Percentiles rank a stretch among this genome's conserved stretches.
Evolutionary conservation across 1,140 invertebrate species (phyloP).

Genomic region (Sitodiplosis mosellana): DNA sequence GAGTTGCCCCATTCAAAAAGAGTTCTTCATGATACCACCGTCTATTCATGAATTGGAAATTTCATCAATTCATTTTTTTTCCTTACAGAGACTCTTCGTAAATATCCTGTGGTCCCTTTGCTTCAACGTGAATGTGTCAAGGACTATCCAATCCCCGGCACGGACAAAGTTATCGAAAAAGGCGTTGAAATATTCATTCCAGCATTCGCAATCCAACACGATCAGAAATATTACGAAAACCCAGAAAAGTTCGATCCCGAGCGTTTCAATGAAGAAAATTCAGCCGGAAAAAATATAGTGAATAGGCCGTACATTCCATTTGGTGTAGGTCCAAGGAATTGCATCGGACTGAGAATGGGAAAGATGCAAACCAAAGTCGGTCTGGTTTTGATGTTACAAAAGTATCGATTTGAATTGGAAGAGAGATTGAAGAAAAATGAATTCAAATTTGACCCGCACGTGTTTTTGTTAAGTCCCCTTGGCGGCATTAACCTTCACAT

Average conservation of each 20-base stretch:
- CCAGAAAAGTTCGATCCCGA: slow-evolving; percentile 49
- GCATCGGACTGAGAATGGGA: slow-evolving; percentile 37
- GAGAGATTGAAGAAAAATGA: no score
- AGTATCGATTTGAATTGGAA: slow-evolving; percentile 12
- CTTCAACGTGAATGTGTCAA: slow-evolving; percentile 29
- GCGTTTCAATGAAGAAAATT: slow-evolving; percentile 37
- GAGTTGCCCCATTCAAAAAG: no score
- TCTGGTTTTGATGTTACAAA: slow-evolving; percentile 23
- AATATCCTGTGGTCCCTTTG: slow-evolving; percentile 32
- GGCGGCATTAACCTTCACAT: no score
- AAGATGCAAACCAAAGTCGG: slow-evolving; percentile 38
- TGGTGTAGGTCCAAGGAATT: slow-evolving; percentile 27
- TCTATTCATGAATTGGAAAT: no score
- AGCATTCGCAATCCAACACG: slow-evolving; percentile 37
- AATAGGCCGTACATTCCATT: slow-evolving; percentile 34
- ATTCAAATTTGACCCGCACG: no score
- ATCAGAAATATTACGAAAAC: slow-evolving; percentile 39
- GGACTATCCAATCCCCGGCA: slow-evolving; percentile 30
- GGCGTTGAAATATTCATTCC: slow-evolving; percentile 34
- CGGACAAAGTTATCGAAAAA: slow-evolving; percentile 26
- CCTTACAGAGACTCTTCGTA: slow-evolving; percentile 32
- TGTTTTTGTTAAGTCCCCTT: no score
- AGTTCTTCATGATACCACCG: no score
- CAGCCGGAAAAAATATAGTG: neutral
- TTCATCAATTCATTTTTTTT: neutral